phyloP scores from a whole-genome alignment of 2,113 vertebrate species.

The Galeopterus variegatus region DNA sequence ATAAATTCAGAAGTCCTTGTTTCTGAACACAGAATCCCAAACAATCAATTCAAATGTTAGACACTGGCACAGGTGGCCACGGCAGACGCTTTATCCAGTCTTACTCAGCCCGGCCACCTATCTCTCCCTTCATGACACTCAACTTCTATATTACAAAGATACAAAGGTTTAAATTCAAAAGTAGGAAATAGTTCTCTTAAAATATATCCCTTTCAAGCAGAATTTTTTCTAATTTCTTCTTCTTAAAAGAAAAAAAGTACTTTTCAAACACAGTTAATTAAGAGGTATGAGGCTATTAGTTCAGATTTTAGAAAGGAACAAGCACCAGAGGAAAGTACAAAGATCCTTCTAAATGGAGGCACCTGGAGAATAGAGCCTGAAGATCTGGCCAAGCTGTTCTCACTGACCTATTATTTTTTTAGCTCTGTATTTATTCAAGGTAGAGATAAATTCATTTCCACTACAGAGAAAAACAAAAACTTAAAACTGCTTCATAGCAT shows the following conservation, averaged over 20 bases:
- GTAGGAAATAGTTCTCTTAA: neutral
- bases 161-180: conserved; percentile 30
- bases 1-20: conserved; percentile 28
- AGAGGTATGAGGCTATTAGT: neutral
- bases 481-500: conserved; percentile 10
- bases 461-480: conserved; percentile 4
- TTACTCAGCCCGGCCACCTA: neutral
- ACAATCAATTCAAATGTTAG: neutral
- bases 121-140: neutral
- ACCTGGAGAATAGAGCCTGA: neutral
- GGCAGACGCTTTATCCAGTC: too few species aligned
- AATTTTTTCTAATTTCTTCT: neutral
- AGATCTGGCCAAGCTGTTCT: neutral
- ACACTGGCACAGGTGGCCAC: neutral
- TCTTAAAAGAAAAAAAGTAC: conserved; percentile 24
- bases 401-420: conserved; percentile 6
- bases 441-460: neutral
- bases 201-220: neutral
- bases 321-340: neutral
- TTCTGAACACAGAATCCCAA: neutral
- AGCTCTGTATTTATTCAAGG: neutral
- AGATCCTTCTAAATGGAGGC: neutral
- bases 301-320: conserved; percentile 19
- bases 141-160: neutral
- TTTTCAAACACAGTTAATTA: conserved; percentile 9